Evolutionary conservation across 2,888 invertebrate genomes (phyloP), one percentile per base, ranked within the genome.

Genomic region (Calameuta idolon): DNA sequence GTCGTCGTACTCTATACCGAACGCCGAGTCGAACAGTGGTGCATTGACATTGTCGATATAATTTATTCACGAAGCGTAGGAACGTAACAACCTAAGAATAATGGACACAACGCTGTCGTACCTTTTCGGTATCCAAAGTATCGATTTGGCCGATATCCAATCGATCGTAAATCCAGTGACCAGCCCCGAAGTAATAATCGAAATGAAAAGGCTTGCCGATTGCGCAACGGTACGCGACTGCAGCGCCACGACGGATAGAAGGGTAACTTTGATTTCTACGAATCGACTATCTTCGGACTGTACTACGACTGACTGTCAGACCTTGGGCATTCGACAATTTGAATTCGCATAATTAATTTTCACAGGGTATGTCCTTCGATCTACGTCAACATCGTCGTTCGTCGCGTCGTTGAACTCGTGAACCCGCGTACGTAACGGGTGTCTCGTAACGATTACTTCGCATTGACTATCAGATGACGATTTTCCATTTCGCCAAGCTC

Each of bases 401-500:
- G 23, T 55, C 55, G 23, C 55, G 55, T 23, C 55, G 23, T 55
- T 55, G 23, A 55, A 55, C 23, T 55, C 23, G 55, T 55, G 55
- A 55, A 55, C 23, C 55, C 55, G 23, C 9, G 23, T 9, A 55
- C 55, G 55, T 55, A 55, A 55, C 55, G 55, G 55, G 55, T 55
- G 23, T 23, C 23, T 23, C 55, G 55, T 55, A 55, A 55, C 55
- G 55, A 55, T 55, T 55, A 2, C 2, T 23, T 9, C 23, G 23
- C 15, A 23, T 30, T 81, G 79, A 79, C 76, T 81, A 73, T 12
- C 73, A 80, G 69, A 82, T 81, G 33, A 34, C 40, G 33, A 81
- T 84, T 87, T 84, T 85, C 84, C 84, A 85, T 87, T 87, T 87
- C 86, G 83, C 75, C 79, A 80, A 69, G 75, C 35, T 23, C 1